Evolutionary conservation across 2,797 vertebrate species (phyloP).

Genomic region (Thamnophis elegans): DNA sequence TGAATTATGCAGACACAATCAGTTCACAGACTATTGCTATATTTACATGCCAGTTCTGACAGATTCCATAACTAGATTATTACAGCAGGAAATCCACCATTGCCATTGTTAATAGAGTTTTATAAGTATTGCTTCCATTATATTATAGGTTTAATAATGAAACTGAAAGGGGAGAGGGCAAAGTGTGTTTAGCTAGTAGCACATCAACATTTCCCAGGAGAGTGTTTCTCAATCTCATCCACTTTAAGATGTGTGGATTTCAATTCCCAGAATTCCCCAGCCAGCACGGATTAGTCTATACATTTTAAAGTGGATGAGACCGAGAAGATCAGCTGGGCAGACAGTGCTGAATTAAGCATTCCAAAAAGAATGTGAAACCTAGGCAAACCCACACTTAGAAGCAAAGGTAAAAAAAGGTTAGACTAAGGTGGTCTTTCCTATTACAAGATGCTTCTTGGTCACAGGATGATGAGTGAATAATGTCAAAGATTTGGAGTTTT

Average conservation of each 20-base stretch:
- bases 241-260: not conserved
- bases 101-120: not conserved
- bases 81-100: not conserved
- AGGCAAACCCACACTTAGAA: not conserved
- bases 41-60: not conserved
- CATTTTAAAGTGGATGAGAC: not conserved
- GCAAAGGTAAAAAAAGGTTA: not conserved
- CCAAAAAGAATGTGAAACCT: not conserved
- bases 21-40: not conserved
- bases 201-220: not conserved
- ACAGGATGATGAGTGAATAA: not conserved
- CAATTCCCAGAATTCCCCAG: not conserved
- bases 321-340: not conserved
- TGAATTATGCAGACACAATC: not conserved
- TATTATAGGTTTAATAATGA: not conserved
- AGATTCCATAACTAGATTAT: not conserved
- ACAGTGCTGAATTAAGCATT: not conserved
- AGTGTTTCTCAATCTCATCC: not conserved
- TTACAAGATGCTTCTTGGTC: constrained; percentile 38
- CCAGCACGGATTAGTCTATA: not conserved
- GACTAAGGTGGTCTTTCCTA: not conserved
- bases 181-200: not conserved
- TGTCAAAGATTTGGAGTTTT: not conserved
- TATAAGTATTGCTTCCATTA: not conserved
- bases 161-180: not conserved